These are phyloP conservation scores for Parotia lawesii DNA, from an alignment of 2,113 vertebrate species.

Conservation along the genomic window DNA sequence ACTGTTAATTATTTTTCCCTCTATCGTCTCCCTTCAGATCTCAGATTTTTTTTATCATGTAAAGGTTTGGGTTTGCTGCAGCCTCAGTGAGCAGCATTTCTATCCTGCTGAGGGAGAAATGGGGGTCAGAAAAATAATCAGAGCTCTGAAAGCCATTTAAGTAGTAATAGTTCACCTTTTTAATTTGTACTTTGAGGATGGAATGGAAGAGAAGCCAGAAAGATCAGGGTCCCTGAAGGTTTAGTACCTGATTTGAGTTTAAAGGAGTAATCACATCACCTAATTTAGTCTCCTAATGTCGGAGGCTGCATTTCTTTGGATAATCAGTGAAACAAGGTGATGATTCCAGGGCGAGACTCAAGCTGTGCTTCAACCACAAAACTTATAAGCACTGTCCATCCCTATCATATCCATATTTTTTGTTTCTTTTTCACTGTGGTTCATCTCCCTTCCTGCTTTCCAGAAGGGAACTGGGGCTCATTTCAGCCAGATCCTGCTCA, in stretches of 20 bases:
- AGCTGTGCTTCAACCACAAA: not conserved
- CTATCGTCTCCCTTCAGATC: not conserved
- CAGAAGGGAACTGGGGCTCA: not conserved
- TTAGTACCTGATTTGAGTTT: not conserved
- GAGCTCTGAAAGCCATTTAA: not conserved
- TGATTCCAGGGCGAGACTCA: not conserved
- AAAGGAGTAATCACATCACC: not conserved
- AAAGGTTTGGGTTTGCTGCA: not conserved
- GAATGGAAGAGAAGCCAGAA: not conserved
- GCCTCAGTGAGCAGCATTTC: not conserved
- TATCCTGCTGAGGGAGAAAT: conserved; percentile 1
- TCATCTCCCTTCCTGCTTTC: not conserved
- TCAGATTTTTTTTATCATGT: not conserved
- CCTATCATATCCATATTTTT: not conserved
- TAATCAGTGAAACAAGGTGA: not conserved
- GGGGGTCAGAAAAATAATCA: not conserved
- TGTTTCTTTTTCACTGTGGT: not conserved
- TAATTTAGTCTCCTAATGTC: not conserved
- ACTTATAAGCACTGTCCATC: not conserved
- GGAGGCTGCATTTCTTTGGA: not conserved
- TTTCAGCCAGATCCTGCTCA: not conserved
- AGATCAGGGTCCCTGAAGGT: not conserved
- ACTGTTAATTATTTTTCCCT: not conserved
- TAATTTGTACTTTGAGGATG: not conserved
- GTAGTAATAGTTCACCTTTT: not conserved